Base-by-base conservation (phyloP, 2,888 invertebrate species). In the Amblyteles armatorius region DNA sequence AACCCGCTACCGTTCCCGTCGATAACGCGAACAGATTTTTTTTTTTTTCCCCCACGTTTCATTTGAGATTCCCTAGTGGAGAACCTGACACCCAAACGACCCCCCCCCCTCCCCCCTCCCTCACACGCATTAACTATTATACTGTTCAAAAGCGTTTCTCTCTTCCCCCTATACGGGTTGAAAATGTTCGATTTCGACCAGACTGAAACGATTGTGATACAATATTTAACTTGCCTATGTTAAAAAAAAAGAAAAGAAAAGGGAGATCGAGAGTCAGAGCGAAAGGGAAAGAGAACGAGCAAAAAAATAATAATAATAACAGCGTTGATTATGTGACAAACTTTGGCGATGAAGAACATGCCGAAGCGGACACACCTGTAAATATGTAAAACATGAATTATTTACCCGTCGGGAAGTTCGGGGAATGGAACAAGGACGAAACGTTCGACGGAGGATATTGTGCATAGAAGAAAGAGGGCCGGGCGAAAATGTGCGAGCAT, bases 161-260 rank as follows among this genome's bases (percentile, higher is more conserved):
- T 91, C 90, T 89, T 88, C 88, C 65, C 65, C 65, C 48, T 72
- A 90, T 90, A 92, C 89, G 92, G 91, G 91, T 92, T 90, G 91
- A 91, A 91, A 90, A 93, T 91, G 93, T 93, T 94, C 93, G 92
- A 93, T 93, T 92, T 92, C 91, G 92, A 93, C 92, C 93, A 93
- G 93, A 93, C 91, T 93, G 92, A 92, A 91, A 93, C 92, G 93
- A 94, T 94, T 94, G 93, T 93, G 93, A 93, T 93, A 94, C 92
- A 92, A 93, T 93, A 93, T 93, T 93, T 93, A 93, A 93, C 93
- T 94, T 93, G 93, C 92, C 93, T 93, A 93, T 92, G 93, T 93
- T 93, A 91, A 92, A 88, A 82, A 83, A 87, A 73, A 79, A 50
- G 29, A 67, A 69, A 57, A 44, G 57, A 57, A 29, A 29, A 19